These are phyloP conservation scores for Cinara cedri DNA, from an alignment of 2,888 invertebrate genomes.

Conservation along the genomic window DNA sequence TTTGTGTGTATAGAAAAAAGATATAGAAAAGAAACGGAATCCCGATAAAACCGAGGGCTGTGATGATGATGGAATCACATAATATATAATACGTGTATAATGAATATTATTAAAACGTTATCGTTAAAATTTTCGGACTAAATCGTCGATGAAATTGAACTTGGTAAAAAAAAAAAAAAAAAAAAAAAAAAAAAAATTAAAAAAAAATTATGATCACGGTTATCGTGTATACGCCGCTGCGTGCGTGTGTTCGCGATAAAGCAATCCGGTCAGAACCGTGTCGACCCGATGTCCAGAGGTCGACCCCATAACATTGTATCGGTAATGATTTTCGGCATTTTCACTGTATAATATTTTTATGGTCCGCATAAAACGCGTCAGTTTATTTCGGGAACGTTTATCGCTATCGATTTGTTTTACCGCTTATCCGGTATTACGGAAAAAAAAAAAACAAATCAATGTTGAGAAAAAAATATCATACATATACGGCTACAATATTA, in stretches of 20 bases:
- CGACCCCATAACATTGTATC: constrained; percentile 7
- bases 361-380: constrained; percentile 35
- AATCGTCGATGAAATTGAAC: not conserved
- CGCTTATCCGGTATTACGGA: constrained; percentile 17
- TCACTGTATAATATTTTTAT: not conserved
- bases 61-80: not conserved
- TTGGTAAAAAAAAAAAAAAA: constrained; percentile 16
- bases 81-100: not conserved
- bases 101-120: too few relatives aligned
- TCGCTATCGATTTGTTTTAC: not conserved
- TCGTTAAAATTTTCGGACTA: constrained; percentile 29
- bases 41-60: constrained; percentile 25
- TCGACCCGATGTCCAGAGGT: constrained; percentile 33
- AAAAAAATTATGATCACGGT: constrained; percentile 16
- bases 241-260: constrained; percentile 39
- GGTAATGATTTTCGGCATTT: constrained; percentile 46
- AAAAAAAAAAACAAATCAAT: too few relatives aligned
- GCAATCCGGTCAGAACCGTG: not conserved
- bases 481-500: not conserved
- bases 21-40: constrained; percentile 12
- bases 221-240: not conserved
- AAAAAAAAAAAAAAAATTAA: constrained; percentile 1
- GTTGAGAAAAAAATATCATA: not conserved
- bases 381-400: not conserved
- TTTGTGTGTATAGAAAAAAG: constrained; percentile 17